Evolutionary conservation across 2,113 vertebrate species (phyloP).

Genomic region (Pluvianellus socialis): DNA sequence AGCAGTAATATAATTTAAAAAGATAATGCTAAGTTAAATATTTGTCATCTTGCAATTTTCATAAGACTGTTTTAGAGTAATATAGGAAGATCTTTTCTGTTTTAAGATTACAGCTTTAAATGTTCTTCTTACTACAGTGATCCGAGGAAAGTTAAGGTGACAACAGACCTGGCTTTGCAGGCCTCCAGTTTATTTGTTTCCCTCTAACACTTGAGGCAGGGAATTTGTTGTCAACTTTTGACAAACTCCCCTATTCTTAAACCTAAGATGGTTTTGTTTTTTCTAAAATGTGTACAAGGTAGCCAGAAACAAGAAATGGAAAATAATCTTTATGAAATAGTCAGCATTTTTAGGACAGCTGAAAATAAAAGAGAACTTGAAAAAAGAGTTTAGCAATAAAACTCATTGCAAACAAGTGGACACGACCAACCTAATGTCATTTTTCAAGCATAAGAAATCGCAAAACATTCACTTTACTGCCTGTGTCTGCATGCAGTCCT

Average conservation of each 20-base stretch:
- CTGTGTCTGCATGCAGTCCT: not conserved
- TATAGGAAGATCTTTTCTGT: not conserved
- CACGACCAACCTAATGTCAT: not conserved
- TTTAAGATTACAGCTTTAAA: not conserved
- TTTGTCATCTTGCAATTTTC: not conserved
- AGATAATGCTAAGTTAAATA: slow-evolving; percentile 1
- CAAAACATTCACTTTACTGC: not conserved
- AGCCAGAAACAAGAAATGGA: not conserved
- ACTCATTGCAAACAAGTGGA: not conserved
- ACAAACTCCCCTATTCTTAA: not conserved
- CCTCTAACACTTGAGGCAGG: not conserved
- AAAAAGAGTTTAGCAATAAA: not conserved
- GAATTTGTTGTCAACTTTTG: not conserved
- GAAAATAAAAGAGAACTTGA: not conserved
- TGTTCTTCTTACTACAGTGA: not conserved
- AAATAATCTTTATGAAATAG: not conserved
- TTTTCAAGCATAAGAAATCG: not conserved
- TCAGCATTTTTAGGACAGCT: not conserved
- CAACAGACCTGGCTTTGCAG: not conserved
- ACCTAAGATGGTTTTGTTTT: not conserved
- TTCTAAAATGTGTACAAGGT: not conserved
- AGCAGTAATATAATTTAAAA: not conserved
- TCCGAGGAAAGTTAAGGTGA: not conserved
- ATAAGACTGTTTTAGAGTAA: not conserved
- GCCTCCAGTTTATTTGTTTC: not conserved